Evolutionary conservation across 2,888 invertebrate species (phyloP).

Genomic region (Gandaritis pyraliata): DNA sequence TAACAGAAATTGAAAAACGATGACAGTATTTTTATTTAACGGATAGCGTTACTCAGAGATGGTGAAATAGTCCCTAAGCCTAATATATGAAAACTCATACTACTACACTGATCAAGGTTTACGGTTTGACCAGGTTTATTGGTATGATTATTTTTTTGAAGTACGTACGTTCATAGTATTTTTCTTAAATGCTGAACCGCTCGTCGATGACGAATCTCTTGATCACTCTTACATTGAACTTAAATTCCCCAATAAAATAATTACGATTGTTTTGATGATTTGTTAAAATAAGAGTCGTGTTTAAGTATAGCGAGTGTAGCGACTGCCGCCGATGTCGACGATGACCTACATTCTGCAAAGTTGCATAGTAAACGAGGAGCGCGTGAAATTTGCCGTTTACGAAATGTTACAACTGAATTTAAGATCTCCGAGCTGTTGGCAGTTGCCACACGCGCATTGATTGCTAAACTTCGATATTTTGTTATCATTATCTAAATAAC

Average conservation of each 20-base stretch:
- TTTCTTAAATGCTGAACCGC: too few species aligned
- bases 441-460: slow-evolving; percentile 71
- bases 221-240: too few species aligned
- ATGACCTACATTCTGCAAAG: slow-evolving; percentile 77
- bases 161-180: too few species aligned
- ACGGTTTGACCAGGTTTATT: too few species aligned
- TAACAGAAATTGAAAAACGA: too few species aligned
- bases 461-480: slow-evolving; percentile 64
- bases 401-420: slow-evolving; percentile 81
- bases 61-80: too few species aligned
- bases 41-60: too few species aligned
- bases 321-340: slow-evolving; percentile 52
- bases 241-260: neutral
- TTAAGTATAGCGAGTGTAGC: slow-evolving; percentile 34
- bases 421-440: slow-evolving; percentile 74
- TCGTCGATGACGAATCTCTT: too few species aligned
- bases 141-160: too few species aligned
- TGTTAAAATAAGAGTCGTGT: slow-evolving; percentile 6
- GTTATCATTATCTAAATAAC: slow-evolving; percentile 45
- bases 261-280: slow-evolving; percentile 1
- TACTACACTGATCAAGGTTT: too few species aligned
- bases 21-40: too few species aligned
- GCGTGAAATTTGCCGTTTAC: slow-evolving; percentile 81
- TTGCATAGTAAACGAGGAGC: slow-evolving; percentile 79
- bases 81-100: too few species aligned